Evolutionary conservation across 2,888 invertebrate genomes (phyloP), one percentile per base, ranked within the genome.

Genomic region (Morpho helenor): DNA sequence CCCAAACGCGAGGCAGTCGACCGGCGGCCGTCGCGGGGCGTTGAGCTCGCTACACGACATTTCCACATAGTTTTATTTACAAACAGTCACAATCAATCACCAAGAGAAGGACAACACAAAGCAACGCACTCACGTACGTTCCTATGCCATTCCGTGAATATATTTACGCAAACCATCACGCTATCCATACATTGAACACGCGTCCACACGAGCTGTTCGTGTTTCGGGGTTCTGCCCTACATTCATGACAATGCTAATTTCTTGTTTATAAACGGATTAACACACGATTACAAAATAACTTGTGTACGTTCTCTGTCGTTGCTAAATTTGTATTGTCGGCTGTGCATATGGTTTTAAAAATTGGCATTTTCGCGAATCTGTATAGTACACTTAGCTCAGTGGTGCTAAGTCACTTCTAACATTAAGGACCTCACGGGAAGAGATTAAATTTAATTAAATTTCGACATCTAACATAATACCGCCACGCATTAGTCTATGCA

Each of bases 31-130:
- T 74, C 82, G 86, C 79, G 79, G 65, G 70, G 79, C 78, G 75
- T 70, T 73, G 74, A 74, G 68, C 75, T 77, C 72, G 66, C 66
- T 62, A 67, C 67, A 74, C 71, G 66, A 72, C 67, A 74, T 56
- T 68, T 63, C 72, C 70, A 82, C 79, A 79, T 74, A 79, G 78
- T 84, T 86, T 31, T 84, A 79, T 82, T 81, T 81, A 84, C 82
- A 75, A 79, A 62, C 73, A 75, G 71, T 73, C 76, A 80, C 76
- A 77, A 75, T 75, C 73, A 71, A 77, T 73, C 73, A 75, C 57
- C 75, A 75, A 67, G 72, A 75, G 79, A 74, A 74, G 77, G 70
- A 70, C 66, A 58, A 68, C 66, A 76, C 78, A 72, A 72, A 79
- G 80, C 78, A 70, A 72, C 70, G 74, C 76, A 77, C 76, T 74